phyloP scores from a whole-genome alignment of 2,113 vertebrate genomes.

The Mastomys coucha region DNA sequence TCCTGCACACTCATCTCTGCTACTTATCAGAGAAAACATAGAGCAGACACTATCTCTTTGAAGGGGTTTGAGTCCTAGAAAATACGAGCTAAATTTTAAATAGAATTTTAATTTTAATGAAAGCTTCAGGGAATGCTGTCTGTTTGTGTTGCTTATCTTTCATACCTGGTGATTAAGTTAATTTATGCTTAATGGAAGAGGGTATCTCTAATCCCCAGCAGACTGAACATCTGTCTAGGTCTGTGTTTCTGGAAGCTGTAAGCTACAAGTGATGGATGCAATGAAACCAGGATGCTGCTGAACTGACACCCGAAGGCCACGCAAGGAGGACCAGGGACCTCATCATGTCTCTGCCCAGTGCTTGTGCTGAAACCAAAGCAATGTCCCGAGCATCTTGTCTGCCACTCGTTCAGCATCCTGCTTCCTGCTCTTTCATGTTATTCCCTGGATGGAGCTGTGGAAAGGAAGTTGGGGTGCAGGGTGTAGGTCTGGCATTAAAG shows the following conservation, averaged over 20 bases:
- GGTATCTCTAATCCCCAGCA: conserved; percentile 89
- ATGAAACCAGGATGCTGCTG: conserved; percentile 77
- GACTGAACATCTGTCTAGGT: conserved; percentile 86
- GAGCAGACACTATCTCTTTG: conserved; percentile 85
- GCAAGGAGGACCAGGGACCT: conserved; percentile 73
- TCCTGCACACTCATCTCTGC: conserved; percentile 84
- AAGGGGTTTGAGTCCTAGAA: conserved; percentile 82
- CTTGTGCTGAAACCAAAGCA: conserved; percentile 71
- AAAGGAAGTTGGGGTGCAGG: neutral
- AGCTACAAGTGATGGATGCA: conserved; percentile 86
- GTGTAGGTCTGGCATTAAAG: neutral
- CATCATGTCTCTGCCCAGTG: conserved; percentile 69
- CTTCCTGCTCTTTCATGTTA: conserved; percentile 19
- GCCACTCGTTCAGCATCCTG: conserved; percentile 69
- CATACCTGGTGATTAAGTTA: conserved; percentile 91
- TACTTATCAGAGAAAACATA: conserved; percentile 85
- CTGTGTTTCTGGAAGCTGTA: conserved; percentile 84
- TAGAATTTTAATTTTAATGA: conserved; percentile 90
- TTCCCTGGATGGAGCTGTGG: neutral
- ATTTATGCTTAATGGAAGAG: conserved; percentile 90
- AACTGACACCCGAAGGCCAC: conserved; percentile 85
- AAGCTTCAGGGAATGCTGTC: conserved; percentile 87
- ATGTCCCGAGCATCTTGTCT: conserved; percentile 71
- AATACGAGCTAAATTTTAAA: conserved; percentile 87
- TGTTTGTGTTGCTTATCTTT: conserved; percentile 87